These are phyloP conservation scores for Lamellibrachia luymesi DNA, from an alignment of 1,140 invertebrate species.

Conservation along the genomic window DNA sequence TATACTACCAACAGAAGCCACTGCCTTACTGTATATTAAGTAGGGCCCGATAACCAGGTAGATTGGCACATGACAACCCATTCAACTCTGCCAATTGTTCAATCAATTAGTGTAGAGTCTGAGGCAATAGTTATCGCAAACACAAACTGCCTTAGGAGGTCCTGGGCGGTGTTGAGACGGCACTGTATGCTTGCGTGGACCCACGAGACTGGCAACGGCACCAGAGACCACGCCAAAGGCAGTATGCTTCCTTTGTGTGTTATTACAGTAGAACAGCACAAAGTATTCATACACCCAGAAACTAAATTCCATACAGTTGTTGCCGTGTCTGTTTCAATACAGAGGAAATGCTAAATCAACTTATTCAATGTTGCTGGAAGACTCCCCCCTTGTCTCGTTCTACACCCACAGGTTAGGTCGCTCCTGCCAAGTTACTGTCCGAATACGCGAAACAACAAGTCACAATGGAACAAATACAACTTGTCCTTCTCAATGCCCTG, in stretches of 20 bases:
- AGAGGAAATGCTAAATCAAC: neutral
- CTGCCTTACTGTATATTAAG: neutral
- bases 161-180: neutral
- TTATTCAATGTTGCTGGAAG: neutral
- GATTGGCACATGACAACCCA: neutral
- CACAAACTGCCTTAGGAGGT: neutral
- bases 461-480: neutral
- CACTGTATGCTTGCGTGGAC: neutral
- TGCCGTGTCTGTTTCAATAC: neutral
- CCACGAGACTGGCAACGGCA: neutral
- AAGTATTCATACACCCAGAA: neutral
- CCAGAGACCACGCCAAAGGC: neutral
- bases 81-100: neutral
- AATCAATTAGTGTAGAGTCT: neutral
- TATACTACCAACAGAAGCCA: neutral
- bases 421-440: neutral
- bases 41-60: neutral
- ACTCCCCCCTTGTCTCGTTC: neutral
- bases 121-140: neutral
- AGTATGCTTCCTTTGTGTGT: neutral
- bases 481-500: neutral
- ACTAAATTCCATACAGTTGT: neutral
- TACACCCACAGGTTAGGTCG: neutral
- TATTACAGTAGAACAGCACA: neutral
- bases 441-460: neutral